These are phyloP conservation scores for Ibycter americanus DNA, from an alignment of 2,797 vertebrate genomes.

Conservation along the genomic window DNA sequence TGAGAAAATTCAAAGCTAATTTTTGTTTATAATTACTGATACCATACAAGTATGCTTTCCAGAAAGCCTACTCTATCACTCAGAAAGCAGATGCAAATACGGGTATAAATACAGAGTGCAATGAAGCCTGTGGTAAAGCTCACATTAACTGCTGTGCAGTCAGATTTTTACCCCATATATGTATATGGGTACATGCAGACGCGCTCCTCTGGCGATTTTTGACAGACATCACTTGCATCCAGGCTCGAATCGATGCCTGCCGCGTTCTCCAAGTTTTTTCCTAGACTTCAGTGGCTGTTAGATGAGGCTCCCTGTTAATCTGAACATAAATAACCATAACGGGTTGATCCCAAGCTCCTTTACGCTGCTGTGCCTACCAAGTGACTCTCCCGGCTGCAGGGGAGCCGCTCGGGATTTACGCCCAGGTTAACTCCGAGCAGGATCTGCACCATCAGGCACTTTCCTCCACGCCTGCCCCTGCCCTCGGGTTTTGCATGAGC, in stretches of 20 bases:
- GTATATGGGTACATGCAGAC: neutral
- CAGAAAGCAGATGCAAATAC: constrained; percentile 24
- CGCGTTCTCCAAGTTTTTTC: neutral
- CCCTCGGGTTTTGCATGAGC: neutral
- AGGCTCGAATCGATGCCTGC: accelerated
- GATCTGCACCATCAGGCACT: neutral
- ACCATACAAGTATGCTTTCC: neutral
- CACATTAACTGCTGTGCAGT: neutral
- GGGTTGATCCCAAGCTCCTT: neutral
- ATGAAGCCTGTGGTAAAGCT: neutral
- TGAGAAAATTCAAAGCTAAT: neutral
- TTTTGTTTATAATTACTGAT: constrained; percentile 12
- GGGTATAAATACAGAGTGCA: neutral
- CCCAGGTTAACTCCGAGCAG: neutral
- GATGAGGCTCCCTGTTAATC: neutral
- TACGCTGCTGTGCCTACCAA: accelerated
- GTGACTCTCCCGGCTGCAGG: neutral
- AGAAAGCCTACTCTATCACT: neutral
- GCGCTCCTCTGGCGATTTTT: neutral
- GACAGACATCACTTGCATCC: neutral
- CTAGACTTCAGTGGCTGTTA: neutral
- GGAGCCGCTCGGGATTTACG: neutral
- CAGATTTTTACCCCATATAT: neutral
- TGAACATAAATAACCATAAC: neutral
- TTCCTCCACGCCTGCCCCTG: neutral